Evolutionary conservation across 2,113 vertebrate species (phyloP), one percentile per base, ranked within the genome.

Genomic region (Cavia porcellus): DNA sequence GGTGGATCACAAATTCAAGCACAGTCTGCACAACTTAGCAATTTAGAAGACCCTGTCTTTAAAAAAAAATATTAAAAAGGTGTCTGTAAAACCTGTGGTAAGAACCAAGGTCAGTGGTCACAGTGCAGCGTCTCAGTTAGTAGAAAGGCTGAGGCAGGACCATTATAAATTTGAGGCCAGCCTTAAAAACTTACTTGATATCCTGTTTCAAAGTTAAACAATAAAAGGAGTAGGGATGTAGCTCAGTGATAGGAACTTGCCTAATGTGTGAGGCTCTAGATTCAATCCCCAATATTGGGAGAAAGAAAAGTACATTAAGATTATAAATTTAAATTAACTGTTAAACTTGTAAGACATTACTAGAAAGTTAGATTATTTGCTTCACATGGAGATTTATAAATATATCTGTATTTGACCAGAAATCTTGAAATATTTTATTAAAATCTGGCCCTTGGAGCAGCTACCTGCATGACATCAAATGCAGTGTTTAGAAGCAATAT

Each of bases 351-450:
- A 84, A 79, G 19, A 42, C 52, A 88, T 42, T 72, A 70, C 13
- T 75, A 52, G 15, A 59, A 64, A 85, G 79, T 38, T 25, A 52
- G 50, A 4, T 68, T 92, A 79, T 35, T 59, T 91, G 35, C 80
- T 87, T 83, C 45, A 55, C 14, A 64, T 9, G 66, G 75, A 89
- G 22, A 92, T 86, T 82, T 92, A 55, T 38, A 90, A 91, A 79
- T 42, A 32, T n/a, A 84, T 22, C 50, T 62, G 52, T 62, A 38
- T 90, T 28, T 83, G 45, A 83, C 19, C 81, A 96, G 8, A 90
- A 70, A 90, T 82, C 55, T 80, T 74, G 70, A 70, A 88, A 88
- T 62, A 47, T 59, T 81, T 86, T 45, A 82, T 59, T 22, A 89
- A 86, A 89, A 94, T 86, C 38, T 77, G 35, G 45, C 62, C 52